Percentiles rank a stretch among this genome's conserved stretches.
Conservation (phyloP, 2,797 vertebrate species). For the Hydrolagus colliei region DNA sequence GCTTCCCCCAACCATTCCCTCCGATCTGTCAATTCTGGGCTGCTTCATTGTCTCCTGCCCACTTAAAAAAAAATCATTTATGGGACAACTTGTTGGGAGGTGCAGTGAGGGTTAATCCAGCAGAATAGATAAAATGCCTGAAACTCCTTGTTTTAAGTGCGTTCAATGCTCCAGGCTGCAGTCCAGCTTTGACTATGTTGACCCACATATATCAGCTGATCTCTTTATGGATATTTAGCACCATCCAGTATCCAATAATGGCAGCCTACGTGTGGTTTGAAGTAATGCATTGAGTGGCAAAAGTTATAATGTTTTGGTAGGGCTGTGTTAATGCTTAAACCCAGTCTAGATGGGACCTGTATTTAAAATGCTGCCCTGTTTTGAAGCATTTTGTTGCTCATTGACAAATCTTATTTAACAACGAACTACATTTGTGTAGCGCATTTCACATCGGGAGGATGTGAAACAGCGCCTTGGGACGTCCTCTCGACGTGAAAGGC, state of each 20-base stretch:
- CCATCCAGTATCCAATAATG: neutral
- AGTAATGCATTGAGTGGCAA: neutral
- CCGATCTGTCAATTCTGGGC: no score
- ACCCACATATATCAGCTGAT: neutral
- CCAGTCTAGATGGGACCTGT: no score
- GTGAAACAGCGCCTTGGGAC: no score
- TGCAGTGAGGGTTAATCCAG: neutral
- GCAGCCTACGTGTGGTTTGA: neutral
- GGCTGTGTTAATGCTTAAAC: no score
- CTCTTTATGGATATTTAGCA: neutral
- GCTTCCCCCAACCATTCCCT: no score
- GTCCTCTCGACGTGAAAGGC: no score
- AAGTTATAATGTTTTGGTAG: no score
- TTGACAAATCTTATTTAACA: slow-evolving; percentile 5
- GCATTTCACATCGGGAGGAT: no score
- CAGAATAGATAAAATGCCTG: neutral
- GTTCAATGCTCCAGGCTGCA: neutral
- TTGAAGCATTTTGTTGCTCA: neutral
- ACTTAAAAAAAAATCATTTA: no score
- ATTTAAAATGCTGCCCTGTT: neutral
- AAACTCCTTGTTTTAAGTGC: neutral
- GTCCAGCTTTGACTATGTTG: neutral
- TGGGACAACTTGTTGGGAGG: no score
- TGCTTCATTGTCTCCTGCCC: no score
- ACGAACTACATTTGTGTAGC: no score